phyloP scores from a whole-genome alignment of 2,888 invertebrate species.

The Heteromyza rotundicornis region DNA sequence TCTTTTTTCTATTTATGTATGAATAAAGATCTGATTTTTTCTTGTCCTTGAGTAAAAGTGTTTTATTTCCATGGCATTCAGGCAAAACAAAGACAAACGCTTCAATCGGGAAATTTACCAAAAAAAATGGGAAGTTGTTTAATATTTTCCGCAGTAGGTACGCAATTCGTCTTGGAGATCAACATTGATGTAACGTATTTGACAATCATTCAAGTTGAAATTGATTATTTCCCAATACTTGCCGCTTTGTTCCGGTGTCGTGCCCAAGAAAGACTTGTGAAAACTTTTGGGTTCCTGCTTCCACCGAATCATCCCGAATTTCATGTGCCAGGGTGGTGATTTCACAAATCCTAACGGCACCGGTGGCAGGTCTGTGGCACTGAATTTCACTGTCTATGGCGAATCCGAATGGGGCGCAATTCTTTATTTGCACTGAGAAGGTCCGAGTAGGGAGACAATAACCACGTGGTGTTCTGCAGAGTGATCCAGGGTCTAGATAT shows the following conservation, averaged over 20 bases:
- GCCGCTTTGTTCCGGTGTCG: constrained; percentile 87
- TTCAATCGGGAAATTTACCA: too few species aligned
- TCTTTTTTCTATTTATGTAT: constrained; percentile 12
- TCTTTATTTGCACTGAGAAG: constrained; percentile 89
- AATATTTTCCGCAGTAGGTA: too few species aligned
- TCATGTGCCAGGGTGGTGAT: constrained; percentile 95
- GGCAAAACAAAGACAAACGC: too few species aligned
- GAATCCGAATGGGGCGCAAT: constrained; percentile 93
- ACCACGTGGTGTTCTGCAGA: constrained; percentile 89
- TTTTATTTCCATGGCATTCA: too few species aligned
- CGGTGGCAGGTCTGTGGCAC: constrained; percentile 92
- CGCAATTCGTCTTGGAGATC: too few species aligned
- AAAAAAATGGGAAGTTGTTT: too few species aligned
- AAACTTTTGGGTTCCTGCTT: constrained; percentile 92
- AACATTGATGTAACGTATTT: too few species aligned
- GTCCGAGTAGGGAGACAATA: constrained; percentile 89
- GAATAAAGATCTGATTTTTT: too few species aligned
- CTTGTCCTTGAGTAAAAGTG: too few species aligned
- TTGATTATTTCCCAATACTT: constrained; percentile 77
- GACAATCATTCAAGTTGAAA: too few species aligned
- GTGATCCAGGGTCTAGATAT: constrained; percentile 89
- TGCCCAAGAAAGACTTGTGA: constrained; percentile 94
- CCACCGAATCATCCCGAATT: constrained; percentile 92
- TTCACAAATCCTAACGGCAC: constrained; percentile 92
- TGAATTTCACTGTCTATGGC: constrained; percentile 95